Conservation (phyloP, 2,113 vertebrate genomes). For the Cottus gobio region DNA sequence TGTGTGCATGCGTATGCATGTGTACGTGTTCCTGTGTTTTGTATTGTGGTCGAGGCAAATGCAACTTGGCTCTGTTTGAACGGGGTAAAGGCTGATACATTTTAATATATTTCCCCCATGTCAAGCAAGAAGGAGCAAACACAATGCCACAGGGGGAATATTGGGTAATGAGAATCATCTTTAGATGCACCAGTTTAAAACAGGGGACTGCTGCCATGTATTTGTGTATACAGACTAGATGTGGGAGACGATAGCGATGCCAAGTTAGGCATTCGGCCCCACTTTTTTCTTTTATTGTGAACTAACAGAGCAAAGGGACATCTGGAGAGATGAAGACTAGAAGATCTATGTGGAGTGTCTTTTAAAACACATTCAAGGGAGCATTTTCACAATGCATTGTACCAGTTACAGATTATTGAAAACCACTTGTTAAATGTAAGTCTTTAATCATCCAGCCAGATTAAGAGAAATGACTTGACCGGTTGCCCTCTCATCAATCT, state of each 20-base stretch:
- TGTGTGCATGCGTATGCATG: neutral
- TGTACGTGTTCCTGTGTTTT: slow-evolving; percentile 49
- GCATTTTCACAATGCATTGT: neutral
- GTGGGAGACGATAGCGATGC: slow-evolving; percentile 23
- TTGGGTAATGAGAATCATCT: slow-evolving; percentile 64
- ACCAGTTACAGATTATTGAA: slow-evolving; percentile 8
- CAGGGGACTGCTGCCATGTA: slow-evolving; percentile 35
- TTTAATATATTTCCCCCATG: slow-evolving; percentile 75
- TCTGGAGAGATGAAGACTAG: slow-evolving; percentile 16
- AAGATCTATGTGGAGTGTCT: neutral
- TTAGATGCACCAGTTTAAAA: slow-evolving; percentile 45
- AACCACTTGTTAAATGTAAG: neutral
- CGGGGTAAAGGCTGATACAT: slow-evolving; percentile 71
- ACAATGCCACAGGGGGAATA: slow-evolving; percentile 60
- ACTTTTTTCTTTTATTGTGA: slow-evolving; percentile 11
- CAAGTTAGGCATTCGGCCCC: slow-evolving; percentile 27
- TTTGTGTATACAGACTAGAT: slow-evolving; percentile 46
- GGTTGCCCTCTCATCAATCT: neutral
- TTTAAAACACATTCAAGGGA: neutral
- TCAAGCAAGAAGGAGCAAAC: slow-evolving; percentile 76
- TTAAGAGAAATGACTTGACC: slow-evolving; percentile 23
- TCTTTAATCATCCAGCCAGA: neutral
- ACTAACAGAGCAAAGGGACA: neutral
- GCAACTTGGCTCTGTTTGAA: slow-evolving; percentile 69
- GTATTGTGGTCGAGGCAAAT: slow-evolving; percentile 60